A percentile compares a stretch with the other conserved stretches of the same genome.
Conservation (phyloP, 2,888 invertebrate genomes). For the Noctua fimbriata region DNA sequence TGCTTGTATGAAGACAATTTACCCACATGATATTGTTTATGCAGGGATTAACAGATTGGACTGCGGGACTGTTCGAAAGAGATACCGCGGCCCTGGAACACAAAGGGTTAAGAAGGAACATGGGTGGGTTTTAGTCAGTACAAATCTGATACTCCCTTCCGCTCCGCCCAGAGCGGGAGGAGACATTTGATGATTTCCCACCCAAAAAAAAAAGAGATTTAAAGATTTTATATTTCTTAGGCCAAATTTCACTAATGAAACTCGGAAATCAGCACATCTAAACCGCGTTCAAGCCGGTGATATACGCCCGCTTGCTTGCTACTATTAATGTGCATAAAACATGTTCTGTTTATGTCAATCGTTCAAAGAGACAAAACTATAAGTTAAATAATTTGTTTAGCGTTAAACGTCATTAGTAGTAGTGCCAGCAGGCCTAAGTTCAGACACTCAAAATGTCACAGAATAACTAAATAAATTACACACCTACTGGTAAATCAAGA, state of each 20-base stretch:
- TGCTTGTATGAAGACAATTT: neutral
- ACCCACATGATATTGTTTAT: neutral
- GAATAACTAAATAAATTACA: conserved; percentile 7
- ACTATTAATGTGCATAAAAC: neutral
- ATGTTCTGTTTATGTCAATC: neutral
- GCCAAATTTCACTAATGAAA: neutral
- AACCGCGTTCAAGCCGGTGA: neutral
- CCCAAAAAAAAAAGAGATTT: no score
- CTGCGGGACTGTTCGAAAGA: no score
- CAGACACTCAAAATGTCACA: neutral
- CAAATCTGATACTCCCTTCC: no score
- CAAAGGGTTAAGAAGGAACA: no score
- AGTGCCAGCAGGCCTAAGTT: neutral
- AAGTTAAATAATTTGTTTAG: neutral
- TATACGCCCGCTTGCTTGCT: neutral
- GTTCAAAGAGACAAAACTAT: neutral
- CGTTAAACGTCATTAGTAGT: neutral
- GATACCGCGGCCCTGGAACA: no score
- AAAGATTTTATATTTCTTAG: neutral
- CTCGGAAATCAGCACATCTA: neutral
- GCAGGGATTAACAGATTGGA: no score
- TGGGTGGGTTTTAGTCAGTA: no score
- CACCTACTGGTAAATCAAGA: neutral
- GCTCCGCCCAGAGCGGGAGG: no score
- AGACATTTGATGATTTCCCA: no score